phyloP scores from a whole-genome alignment of 2,888 invertebrate genomes.

The Anthrax anthrax region DNA sequence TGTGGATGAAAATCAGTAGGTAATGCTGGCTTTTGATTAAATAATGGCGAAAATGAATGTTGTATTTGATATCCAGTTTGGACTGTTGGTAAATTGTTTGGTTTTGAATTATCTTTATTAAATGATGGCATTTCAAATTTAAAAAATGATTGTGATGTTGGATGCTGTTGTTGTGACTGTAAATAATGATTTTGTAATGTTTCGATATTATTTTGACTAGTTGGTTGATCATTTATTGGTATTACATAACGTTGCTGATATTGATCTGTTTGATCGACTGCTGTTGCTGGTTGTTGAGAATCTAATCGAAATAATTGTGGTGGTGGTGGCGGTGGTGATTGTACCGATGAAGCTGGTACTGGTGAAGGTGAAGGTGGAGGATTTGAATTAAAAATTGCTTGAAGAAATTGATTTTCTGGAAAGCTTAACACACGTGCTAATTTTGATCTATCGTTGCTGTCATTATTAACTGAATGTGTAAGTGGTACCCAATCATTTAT shows the following conservation, averaged over 20 bases:
- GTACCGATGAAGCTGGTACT: constrained; percentile 11
- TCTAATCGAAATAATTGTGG: constrained; percentile 6
- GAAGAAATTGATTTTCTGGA: constrained; percentile 25
- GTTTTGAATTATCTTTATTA: constrained; percentile 9
- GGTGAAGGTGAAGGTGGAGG: constrained; percentile 6
- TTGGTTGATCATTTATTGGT: constrained; percentile 11
- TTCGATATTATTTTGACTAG: neutral
- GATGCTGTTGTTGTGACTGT: constrained; percentile 26
- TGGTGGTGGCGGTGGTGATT: constrained; percentile 11
- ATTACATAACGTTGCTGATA: constrained; percentile 13
- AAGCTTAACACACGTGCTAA: constrained; percentile 33
- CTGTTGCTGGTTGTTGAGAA: neutral
- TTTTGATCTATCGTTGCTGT: constrained; percentile 25
- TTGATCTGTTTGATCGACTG: constrained; percentile 16
- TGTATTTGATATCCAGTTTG: constrained; percentile 34
- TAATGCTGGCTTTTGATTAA: constrained; percentile 21
- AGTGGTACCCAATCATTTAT: constrained; percentile 42
- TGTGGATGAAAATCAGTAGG: constrained; percentile 26
- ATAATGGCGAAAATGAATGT: constrained; percentile 26
- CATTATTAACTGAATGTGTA: constrained; percentile 26
- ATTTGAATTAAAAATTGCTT: constrained; percentile 5
- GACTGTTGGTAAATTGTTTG: constrained; percentile 20
- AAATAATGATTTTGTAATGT: neutral
- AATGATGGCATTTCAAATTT: constrained; percentile 31
- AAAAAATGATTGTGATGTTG: constrained; percentile 32